Evolutionary conservation across 2,797 vertebrate genomes (phyloP), one percentile per base, ranked within the genome.

Genomic region (Champsocephalus esox): DNA sequence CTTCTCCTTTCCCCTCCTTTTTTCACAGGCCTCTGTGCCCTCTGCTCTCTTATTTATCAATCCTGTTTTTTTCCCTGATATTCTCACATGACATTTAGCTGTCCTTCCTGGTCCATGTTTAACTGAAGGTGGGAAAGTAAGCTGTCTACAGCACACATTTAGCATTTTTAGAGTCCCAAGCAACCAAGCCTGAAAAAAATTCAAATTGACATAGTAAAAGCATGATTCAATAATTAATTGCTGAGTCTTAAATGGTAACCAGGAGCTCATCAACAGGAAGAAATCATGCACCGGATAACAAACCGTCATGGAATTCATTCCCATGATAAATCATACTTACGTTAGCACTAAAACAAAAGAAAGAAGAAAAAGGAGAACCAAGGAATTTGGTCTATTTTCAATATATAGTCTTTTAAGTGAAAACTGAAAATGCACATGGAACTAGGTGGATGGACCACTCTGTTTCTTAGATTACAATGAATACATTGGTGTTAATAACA

Each of bases 21-120:
- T 83, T 83, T 62, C 2, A 3, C 28, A 41, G 14, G 49, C 17
- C 38, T 57, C 52, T 4, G 2, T 80, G 34, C 14, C 32, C 54
- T 56, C 48, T 21, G 34, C 68, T 38, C 48, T 76, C 45, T 66
- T 50, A 58, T 76, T 77, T 71, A 54, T 66, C n/a, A 48, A 12
- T 32, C 13, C 41, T 67, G 3, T 38, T 46, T 55, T 66, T 57
- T 66, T 11, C 79, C 46, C 24, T 54, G 16, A 28, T 55, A 32
- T 70, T 76, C 59, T 45, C 58, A 57, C 17, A 13, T 56, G n/a
- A 64, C 46, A 61, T 41, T 7, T 13, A 24, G 17, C 38, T 60
- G 56, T 67, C 58, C 34, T 49, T 58, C 44, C n/a, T 41, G 28
- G 43, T 70, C 56, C 5, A 11, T 38, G 21, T 72, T 66, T 13